Evolutionary conservation across 2,113 vertebrate genomes (phyloP).

Genomic region (Dryoscopus gambensis): DNA sequence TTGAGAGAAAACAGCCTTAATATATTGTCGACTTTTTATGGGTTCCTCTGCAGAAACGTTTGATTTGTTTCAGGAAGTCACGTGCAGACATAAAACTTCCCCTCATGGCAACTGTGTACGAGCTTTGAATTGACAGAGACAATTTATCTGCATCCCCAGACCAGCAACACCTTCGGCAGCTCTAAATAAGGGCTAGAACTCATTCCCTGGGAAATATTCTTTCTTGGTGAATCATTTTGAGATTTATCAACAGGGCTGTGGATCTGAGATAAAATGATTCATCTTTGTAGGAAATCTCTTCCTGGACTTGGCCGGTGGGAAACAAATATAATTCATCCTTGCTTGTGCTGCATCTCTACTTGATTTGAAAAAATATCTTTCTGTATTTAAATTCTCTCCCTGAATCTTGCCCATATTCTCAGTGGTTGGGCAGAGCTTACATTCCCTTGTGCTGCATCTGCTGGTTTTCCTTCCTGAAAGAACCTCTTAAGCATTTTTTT

Average conservation of each 20-base stretch:
- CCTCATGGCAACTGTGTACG: neutral
- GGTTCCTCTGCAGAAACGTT: neutral
- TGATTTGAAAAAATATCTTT: neutral
- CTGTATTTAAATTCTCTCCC: neutral
- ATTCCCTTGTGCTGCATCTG: neutral
- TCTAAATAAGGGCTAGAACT: neutral
- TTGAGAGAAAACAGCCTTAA: neutral
- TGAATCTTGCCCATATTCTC: neutral
- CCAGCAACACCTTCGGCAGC: neutral
- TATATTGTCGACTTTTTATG: neutral
- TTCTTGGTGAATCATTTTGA: neutral
- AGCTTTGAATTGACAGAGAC: neutral
- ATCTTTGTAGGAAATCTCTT: neutral
- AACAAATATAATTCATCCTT: neutral
- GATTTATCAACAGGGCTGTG: neutral
- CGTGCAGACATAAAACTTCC: neutral
- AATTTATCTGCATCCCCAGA: neutral
- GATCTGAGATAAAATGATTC: neutral
- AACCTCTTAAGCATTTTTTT: neutral
- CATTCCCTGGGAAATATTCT: neutral
- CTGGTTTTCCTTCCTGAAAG: neutral
- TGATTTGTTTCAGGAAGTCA: constrained; percentile 31
- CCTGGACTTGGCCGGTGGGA: neutral
- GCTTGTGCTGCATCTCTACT: neutral
- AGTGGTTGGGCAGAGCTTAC: neutral